Conservation (phyloP, 1,140 invertebrate species). For the Orussus abietinus region DNA sequence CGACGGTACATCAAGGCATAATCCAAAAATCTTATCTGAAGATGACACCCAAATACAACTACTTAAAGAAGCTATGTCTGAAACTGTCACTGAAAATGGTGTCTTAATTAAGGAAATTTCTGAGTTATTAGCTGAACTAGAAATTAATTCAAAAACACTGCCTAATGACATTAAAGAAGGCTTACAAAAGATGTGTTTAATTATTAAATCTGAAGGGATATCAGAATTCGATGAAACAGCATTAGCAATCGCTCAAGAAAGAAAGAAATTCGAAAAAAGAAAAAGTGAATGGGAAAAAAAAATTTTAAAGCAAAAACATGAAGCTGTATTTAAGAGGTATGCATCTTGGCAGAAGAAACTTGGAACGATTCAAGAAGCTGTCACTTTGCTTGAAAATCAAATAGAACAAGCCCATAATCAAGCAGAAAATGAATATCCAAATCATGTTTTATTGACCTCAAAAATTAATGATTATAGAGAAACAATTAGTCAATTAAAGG, state of each 20-base stretch:
- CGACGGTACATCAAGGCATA: too few species aligned
- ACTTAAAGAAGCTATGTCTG: conserved; percentile 28
- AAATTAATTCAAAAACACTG: conserved; percentile 29
- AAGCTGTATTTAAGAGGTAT: conserved; percentile 30
- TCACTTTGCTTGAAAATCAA: conserved; percentile 24
- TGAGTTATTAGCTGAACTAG: conserved; percentile 21
- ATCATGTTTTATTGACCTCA: conserved; percentile 24
- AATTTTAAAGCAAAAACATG: conserved; percentile 27
- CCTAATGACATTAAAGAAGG: conserved; percentile 31
- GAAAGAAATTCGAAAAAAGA: conserved; percentile 26
- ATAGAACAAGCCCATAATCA: conserved; percentile 20
- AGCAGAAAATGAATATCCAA: conserved; percentile 18
- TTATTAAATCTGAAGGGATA: conserved; percentile 32
- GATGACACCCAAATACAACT: too few species aligned
- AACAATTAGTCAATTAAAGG: conserved; percentile 26
- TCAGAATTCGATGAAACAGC: conserved; percentile 27
- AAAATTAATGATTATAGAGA: conserved; percentile 37
- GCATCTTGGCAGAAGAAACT: conserved; percentile 29
- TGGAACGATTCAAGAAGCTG: conserved; percentile 19
- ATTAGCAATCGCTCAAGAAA: conserved; percentile 26
- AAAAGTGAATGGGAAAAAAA: conserved; percentile 29
- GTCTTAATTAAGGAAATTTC: conserved; percentile 28
- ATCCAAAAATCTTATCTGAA: too few species aligned
- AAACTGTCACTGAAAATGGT: conserved; percentile 34
- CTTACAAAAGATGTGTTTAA: conserved; percentile 25